phyloP scores from a whole-genome alignment of 2,113 vertebrate species.

The Oryzias woworae region DNA sequence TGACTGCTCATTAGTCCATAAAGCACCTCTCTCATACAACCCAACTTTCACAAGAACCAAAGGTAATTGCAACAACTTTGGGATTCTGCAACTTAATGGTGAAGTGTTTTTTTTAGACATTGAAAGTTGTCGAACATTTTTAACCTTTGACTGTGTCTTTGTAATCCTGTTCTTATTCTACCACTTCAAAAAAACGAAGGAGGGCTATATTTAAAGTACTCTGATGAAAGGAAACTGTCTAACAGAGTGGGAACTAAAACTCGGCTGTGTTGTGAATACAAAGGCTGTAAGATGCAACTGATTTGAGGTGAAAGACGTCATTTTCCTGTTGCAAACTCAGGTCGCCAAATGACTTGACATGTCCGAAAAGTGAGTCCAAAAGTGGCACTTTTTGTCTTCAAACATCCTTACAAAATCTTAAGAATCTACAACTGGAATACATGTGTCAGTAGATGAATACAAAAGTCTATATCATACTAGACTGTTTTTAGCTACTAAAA shows the following conservation, averaged over 20 bases:
- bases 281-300: background rate
- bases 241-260: background rate
- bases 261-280: background rate
- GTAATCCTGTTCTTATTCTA: background rate
- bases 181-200: too few relatives aligned
- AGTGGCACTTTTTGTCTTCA: background rate
- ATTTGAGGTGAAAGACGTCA: background rate
- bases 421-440: too few relatives aligned
- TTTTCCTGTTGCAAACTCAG: background rate
- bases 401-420: too few relatives aligned
- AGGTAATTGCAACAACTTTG: conserved; percentile 31
- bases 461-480: too few relatives aligned
- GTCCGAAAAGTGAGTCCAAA: background rate
- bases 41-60: conserved; percentile 32
- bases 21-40: conserved; percentile 41
- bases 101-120: background rate
- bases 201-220: too few relatives aligned
- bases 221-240: too few relatives aligned
- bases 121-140: conserved; percentile 1
- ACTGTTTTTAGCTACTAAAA: background rate
- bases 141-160: background rate
- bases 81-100: conserved; percentile 15
- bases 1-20: conserved; percentile 49
- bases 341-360: background rate
- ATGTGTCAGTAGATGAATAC: too few relatives aligned